phyloP scores from a whole-genome alignment of 1,140 invertebrate species.

The Heliconius nattereri region DNA sequence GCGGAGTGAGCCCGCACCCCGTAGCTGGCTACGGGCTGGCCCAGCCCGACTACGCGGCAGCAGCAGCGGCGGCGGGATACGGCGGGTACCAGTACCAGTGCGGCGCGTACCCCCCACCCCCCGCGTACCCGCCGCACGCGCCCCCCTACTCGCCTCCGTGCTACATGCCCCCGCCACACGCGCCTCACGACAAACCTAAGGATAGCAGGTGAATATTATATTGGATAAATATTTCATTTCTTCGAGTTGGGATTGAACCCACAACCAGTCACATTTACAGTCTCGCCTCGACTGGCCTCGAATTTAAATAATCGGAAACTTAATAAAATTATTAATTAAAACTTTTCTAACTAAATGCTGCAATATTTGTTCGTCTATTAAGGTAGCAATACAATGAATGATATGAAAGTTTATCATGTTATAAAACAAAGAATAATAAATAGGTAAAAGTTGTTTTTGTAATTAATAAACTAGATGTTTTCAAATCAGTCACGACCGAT shows the following conservation, averaged over 20 bases:
- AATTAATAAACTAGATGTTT: background rate
- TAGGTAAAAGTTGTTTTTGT: background rate
- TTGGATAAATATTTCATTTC: background rate
- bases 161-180: constrained; percentile 92
- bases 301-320: no score
- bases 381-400: background rate
- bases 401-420: background rate
- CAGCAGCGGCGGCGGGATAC: constrained; percentile 84
- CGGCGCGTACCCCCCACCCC: constrained; percentile 83
- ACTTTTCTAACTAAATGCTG: no score
- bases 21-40: constrained; percentile 88
- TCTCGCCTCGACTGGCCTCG: no score
- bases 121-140: constrained; percentile 84
- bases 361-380: no score
- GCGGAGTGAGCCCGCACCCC: constrained; percentile 90
- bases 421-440: no score
- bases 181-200: constrained; percentile 87
- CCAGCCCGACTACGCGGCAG: constrained; percentile 88
- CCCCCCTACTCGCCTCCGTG: constrained; percentile 88
- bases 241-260: no score
- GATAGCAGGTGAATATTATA: constrained; percentile 87
- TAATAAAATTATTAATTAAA: no score
- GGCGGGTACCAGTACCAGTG: constrained; percentile 82
- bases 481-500: background rate
- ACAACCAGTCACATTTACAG: no score